A percentile compares a stretch with the other conserved stretches of the same genome.
These are phyloP conservation scores for Drosophila maculinotata DNA, from an alignment of 2,888 invertebrate genomes.

Conservation along the genomic window DNA sequence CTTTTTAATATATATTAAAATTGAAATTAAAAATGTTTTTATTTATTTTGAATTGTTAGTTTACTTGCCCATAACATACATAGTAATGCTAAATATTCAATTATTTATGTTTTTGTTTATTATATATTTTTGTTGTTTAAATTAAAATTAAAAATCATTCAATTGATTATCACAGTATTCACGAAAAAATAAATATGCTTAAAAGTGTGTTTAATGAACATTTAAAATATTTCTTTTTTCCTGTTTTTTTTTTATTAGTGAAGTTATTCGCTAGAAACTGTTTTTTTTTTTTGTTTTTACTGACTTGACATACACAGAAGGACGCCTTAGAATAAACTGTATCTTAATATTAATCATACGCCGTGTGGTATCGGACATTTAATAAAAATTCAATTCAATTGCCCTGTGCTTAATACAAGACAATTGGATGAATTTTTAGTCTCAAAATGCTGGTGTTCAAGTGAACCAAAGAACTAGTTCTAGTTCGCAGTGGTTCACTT, in stretches of 20 bases:
- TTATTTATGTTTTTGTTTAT: conserved; percentile 30
- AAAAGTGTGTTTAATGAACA: conserved; percentile 41
- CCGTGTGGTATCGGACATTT: conserved; percentile 24
- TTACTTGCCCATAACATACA: conserved; percentile 64
- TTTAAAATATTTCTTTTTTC: conserved; percentile 26
- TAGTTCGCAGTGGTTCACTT: conserved; percentile 32
- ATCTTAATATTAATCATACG: conserved; percentile 68
- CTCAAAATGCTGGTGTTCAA: conserved; percentile 54
- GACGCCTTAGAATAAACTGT: conserved; percentile 31
- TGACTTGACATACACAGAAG: conserved; percentile 35
- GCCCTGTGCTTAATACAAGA: not conserved
- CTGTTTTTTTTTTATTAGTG: conserved; percentile 29
- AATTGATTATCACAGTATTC: conserved; percentile 85
- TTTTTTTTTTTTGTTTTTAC: conserved; percentile 33
- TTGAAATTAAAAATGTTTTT: conserved; percentile 37
- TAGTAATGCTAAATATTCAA: conserved; percentile 47
- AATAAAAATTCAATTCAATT: conserved; percentile 33
- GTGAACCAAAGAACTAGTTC: conserved; percentile 26
- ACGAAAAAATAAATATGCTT: conserved; percentile 82
- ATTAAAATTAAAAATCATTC: conserved; percentile 82
- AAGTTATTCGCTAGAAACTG: conserved; percentile 68
- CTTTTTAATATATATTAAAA: conserved; percentile 39
- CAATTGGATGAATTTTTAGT: conserved; percentile 25
- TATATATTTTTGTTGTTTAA: conserved; percentile 26
- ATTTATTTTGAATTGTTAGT: conserved; percentile 44